Base-by-base conservation (phyloP, 2,113 vertebrate species). In the Chionomys nivalis region DNA sequence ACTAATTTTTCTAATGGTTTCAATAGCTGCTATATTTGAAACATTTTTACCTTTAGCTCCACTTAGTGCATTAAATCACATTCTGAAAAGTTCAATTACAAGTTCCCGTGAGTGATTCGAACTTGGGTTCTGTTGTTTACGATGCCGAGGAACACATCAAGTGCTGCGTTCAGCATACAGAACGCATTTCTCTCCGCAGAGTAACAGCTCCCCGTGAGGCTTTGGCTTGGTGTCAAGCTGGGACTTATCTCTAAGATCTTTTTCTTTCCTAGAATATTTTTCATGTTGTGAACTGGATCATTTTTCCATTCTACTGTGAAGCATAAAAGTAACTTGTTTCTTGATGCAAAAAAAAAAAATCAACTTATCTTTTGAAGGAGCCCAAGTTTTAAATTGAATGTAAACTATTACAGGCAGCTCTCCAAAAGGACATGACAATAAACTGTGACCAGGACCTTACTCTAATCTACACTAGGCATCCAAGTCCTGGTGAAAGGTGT, bases 331-430 rank as follows among this genome's bases (percentile, higher is more conserved):
- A 95, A 90, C 76, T 89, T 96, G 55, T 91, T 61, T 95, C 93
- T 93, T 93, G 86, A 92, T 94, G 86, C 86, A 97, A 89, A 96
- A 55, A 66, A 93, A 85, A 70, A 97, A 97, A 98, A 96, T 94
- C 95, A 96, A 95, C 95, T 96, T 95, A 96, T 88, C 87, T 93
- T 96, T 95, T 88, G 49, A 97, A 96, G 49, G 49, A 96, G 75
- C 81, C 49, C 47, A 89, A n/a, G 78, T 96, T 94, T 88, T 75
- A 49, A 82, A 83, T 42, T 88, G 66, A 94, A 92, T 87, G n/a
- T 95, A 68, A 96, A 97, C 87, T 92, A 76, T 70, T 55, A 73
- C 5, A 70, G 26, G 52, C 42, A 82, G 13, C 76, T 87, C 94
- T 94, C 89, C 92, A 96, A 89, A 42, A 13, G 65, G 36, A 44